Conservation (phyloP, 2,113 vertebrate species). For the Nibea coibor region DNA sequence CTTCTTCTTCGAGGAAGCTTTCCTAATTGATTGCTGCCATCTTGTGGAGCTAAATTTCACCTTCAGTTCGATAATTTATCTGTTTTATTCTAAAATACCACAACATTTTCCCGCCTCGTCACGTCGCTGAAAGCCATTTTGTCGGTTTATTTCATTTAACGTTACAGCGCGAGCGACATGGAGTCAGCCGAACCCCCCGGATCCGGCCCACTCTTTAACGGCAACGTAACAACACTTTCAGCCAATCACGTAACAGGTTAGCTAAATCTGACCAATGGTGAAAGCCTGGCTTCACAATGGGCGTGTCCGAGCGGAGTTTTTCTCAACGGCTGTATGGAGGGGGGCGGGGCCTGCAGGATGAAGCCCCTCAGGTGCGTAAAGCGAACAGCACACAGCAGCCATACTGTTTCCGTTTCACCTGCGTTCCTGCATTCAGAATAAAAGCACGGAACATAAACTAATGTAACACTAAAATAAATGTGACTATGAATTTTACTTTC, state of each 20-base stretch:
- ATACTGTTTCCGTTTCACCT: not conserved
- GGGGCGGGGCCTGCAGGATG: constrained; percentile 14
- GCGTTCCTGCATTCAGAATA: constrained; percentile 6
- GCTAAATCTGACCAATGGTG: constrained; percentile 21
- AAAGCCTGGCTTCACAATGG: not conserved
- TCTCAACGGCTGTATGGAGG: not conserved
- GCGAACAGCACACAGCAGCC: accelerated
- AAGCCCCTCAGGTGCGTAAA: not conserved
- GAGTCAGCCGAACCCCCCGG: too few species aligned
- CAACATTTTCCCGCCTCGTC: not conserved
- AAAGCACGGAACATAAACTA: not conserved
- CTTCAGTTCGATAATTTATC: not conserved
- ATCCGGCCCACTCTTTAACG: accelerated
- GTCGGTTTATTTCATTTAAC: not conserved
- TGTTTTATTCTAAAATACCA: not conserved
- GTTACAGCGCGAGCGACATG: too few species aligned
- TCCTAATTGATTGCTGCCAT: constrained; percentile 17
- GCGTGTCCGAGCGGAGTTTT: constrained; percentile 4
- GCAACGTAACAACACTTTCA: not conserved
- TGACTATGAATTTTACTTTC: too few species aligned
- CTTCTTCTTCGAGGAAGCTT: constrained; percentile 9
- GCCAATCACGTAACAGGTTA: constrained; percentile 21
- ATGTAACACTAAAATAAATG: too few species aligned
- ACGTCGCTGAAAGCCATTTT: too few species aligned
- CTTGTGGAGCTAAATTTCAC: not conserved